Conservation (phyloP, 2,113 vertebrate species). For the Corythaixoides concolor region DNA sequence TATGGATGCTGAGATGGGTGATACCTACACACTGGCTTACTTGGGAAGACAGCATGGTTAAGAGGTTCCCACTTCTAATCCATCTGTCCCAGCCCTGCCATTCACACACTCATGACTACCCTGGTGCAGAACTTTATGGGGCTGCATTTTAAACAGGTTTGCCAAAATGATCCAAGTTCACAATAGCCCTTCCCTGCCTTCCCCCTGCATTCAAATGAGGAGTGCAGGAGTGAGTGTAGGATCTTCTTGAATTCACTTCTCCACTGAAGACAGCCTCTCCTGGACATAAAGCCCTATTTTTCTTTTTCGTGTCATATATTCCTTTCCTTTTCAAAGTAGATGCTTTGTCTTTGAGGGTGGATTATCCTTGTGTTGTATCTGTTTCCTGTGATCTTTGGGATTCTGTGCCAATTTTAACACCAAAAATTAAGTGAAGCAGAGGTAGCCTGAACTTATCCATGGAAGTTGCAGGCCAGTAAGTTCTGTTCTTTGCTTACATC, state of each 20-base stretch:
- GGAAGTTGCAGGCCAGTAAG: background rate
- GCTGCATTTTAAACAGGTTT: background rate
- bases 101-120: background rate
- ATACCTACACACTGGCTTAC: background rate
- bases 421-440: background rate
- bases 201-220: background rate
- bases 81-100: background rate
- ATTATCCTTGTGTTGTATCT: background rate
- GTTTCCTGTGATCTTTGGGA: background rate
- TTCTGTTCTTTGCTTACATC: background rate
- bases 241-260: background rate
- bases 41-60: background rate
- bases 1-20: background rate
- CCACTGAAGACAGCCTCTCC: background rate
- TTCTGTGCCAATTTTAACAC: constrained; percentile 5
- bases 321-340: background rate
- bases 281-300: background rate
- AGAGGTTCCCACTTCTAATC: background rate
- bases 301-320: background rate
- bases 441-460: background rate
- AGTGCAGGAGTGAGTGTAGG: background rate
- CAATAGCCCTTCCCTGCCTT: background rate
- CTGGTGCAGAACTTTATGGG: background rate
- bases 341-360: background rate
- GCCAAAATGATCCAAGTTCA: background rate